phyloP scores from a whole-genome alignment of 2,113 vertebrate species.

The Ia io region DNA sequence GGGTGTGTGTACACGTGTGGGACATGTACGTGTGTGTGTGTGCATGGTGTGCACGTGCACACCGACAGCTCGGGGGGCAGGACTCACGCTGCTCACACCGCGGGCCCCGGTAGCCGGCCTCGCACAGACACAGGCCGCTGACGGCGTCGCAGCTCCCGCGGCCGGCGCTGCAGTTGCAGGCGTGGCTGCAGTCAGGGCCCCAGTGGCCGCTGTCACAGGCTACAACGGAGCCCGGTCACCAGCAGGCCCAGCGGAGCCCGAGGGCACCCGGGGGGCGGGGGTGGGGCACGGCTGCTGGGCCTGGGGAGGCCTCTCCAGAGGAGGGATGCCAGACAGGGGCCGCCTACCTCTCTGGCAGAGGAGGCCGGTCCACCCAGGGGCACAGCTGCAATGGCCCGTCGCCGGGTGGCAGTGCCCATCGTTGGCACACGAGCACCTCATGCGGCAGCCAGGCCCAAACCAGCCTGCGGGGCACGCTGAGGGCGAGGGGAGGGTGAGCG shows the following conservation, averaged over 20 bases:
- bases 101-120: slow-evolving; percentile 86
- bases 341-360: slow-evolving; percentile 88
- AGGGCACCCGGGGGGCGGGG: fast-evolving
- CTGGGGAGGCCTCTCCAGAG: not conserved
- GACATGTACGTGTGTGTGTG: too few species aligned
- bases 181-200: slow-evolving; percentile 85
- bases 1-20: too few species aligned
- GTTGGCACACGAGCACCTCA: slow-evolving; percentile 90
- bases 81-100: slow-evolving; percentile 89
- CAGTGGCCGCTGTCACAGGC: slow-evolving; percentile 89
- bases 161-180: slow-evolving; percentile 88
- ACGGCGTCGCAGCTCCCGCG: slow-evolving; percentile 85
- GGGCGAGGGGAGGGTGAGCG: fast-evolving
- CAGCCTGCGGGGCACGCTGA: slow-evolving; percentile 88
- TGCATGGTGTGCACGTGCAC: too few species aligned
- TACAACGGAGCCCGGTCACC: slow-evolving; percentile 70
- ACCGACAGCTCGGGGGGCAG: fast-evolving
- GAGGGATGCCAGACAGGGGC: fast-evolving
- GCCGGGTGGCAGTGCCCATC: slow-evolving; percentile 87
- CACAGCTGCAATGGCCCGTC: slow-evolving; percentile 88
- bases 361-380: slow-evolving; percentile 89
- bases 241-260: fast-evolving
- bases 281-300: too few species aligned
- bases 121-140: slow-evolving; percentile 89
- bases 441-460: slow-evolving; percentile 88